Percentiles rank a stretch among this genome's conserved stretches.
These are phyloP conservation scores for Lepidocyrtinus sp. DNA, from an alignment of 2,888 invertebrate species.

Conservation along the genomic window DNA sequence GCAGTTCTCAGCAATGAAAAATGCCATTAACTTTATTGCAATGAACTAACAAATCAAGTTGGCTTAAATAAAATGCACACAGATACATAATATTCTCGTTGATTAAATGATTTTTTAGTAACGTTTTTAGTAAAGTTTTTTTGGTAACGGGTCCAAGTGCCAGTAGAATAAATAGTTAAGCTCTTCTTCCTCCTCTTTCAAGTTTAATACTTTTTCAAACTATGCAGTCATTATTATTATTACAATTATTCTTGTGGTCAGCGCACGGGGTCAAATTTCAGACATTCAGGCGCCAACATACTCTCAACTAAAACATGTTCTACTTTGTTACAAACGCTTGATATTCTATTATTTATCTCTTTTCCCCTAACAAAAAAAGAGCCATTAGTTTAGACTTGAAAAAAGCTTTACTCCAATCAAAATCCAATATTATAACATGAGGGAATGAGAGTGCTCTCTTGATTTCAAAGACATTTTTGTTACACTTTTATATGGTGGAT, in stretches of 20 bases:
- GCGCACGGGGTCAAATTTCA: slow-evolving; percentile 70
- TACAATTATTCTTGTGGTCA: slow-evolving; percentile 63
- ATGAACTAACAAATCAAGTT: too few species aligned
- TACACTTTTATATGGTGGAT: too few species aligned
- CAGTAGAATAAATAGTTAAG: background rate
- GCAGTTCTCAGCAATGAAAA: too few species aligned
- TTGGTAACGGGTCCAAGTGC: background rate
- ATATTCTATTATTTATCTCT: slow-evolving; percentile 28
- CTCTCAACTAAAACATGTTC: slow-evolving; percentile 67
- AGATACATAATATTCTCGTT: background rate
- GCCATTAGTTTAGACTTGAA: background rate
- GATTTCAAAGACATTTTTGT: too few species aligned
- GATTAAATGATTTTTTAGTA: background rate
- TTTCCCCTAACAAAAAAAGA: slow-evolving; percentile 24
- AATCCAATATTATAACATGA: slow-evolving; percentile 40
- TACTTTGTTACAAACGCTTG: slow-evolving; percentile 62
- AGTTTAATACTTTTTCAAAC: too few species aligned
- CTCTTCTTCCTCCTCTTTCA: background rate
- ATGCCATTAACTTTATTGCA: too few species aligned
- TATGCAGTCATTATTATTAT: slow-evolving; percentile 37
- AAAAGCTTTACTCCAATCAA: slow-evolving; percentile 32
- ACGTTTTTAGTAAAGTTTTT: background rate
- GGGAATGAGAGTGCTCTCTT: too few species aligned
- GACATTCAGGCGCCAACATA: slow-evolving; percentile 69
- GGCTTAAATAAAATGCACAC: background rate